These are phyloP conservation scores for Polylopha cassiicola DNA, from an alignment of 2,888 invertebrate genomes.

Conservation along the genomic window DNA sequence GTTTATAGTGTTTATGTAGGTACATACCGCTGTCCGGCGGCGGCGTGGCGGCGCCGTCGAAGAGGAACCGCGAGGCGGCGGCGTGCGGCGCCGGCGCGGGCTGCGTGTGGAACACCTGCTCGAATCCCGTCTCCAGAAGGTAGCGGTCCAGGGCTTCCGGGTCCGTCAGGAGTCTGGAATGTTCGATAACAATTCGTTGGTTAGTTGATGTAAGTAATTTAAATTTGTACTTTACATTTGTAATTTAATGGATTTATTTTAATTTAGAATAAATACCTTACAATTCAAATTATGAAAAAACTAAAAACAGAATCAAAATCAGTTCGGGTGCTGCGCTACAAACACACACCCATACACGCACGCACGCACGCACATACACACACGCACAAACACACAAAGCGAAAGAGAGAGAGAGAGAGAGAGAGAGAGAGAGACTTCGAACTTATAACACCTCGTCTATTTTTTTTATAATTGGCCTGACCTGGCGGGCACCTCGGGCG, in stretches of 20 bases:
- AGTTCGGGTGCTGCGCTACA: too few relatives aligned
- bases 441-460: too few relatives aligned
- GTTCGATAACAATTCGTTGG: neutral
- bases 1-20: too few relatives aligned
- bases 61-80: constrained; percentile 53
- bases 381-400: too few relatives aligned
- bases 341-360: too few relatives aligned
- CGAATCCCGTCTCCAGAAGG: constrained; percentile 88
- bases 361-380: too few relatives aligned
- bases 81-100: constrained; percentile 44
- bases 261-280: too few relatives aligned
- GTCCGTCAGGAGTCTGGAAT: constrained; percentile 85
- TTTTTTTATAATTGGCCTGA: too few relatives aligned
- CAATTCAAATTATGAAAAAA: too few relatives aligned
- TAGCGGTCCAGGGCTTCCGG: constrained; percentile 91
- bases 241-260: neutral
- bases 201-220: neutral
- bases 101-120: constrained; percentile 83
- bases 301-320: too few relatives aligned
- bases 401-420: too few relatives aligned
- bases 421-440: too few relatives aligned
- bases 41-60: constrained; percentile 60
- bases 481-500: constrained; percentile 82
- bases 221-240: neutral
- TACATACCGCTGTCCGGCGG: constrained; percentile 54